Percentiles rank a stretch among this genome's conserved stretches.
Evolutionary conservation across 2,888 invertebrate species (phyloP).

Genomic region (Mythimna ferrago): DNA sequence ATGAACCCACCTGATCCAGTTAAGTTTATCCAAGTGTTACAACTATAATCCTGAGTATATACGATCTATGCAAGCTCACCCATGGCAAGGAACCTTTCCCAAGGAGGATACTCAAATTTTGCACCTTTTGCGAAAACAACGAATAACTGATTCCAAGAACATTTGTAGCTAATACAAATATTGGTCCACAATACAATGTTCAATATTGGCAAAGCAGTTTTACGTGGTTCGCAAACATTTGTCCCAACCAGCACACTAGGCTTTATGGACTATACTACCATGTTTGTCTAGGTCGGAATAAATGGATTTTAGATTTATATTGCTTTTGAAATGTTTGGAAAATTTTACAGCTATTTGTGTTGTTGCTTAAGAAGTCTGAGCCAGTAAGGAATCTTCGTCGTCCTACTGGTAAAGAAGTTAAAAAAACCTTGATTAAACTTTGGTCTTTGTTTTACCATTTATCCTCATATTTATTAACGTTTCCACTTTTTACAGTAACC

Average conservation of each 20-base stretch:
- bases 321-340: slow-evolving; percentile 38
- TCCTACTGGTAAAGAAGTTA: slow-evolving; percentile 1
- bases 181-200: slow-evolving; percentile 12
- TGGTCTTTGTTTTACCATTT: not conserved
- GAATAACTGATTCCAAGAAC: slow-evolving; percentile 12
- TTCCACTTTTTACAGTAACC: not conserved
- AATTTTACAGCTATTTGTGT: slow-evolving; percentile 8
- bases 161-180: slow-evolving; percentile 18
- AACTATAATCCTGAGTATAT: not conserved
- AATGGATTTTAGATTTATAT: slow-evolving; percentile 34
- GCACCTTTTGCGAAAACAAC: not conserved
- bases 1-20: too few species aligned
- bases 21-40: not conserved
- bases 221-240: slow-evolving; percentile 49
- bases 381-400: not conserved
- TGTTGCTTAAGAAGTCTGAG: not conserved
- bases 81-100: not conserved
- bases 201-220: slow-evolving; percentile 52
- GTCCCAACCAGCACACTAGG: slow-evolving; percentile 37
- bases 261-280: slow-evolving; percentile 45
- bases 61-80: not conserved
- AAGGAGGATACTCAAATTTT: not conserved
- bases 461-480: not conserved
- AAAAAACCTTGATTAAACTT: not conserved
- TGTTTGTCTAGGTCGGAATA: slow-evolving; percentile 26